phyloP scores from a whole-genome alignment of 2,113 vertebrate genomes.

The Empidonax traillii region DNA sequence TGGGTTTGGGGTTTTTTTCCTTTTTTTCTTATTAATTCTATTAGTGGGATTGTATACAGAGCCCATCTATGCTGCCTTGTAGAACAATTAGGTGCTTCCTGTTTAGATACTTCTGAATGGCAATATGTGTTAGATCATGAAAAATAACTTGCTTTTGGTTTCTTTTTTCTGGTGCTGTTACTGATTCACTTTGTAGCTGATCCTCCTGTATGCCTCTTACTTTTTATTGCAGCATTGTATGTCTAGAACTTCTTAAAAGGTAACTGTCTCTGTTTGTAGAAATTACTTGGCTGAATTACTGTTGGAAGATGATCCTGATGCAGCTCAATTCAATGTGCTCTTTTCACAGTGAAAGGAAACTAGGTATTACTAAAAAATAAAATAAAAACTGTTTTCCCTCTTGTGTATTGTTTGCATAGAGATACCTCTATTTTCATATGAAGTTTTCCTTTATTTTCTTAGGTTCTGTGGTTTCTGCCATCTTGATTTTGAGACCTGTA shows the following conservation, averaged over 20 bases:
- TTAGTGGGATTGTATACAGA: background rate
- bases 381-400: background rate
- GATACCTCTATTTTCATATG: background rate
- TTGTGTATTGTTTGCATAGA: background rate
- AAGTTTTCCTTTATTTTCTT: background rate
- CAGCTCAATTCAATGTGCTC: background rate
- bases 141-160: background rate
- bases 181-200: background rate
- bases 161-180: background rate
- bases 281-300: background rate
- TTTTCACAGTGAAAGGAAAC: background rate
- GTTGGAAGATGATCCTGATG: background rate
- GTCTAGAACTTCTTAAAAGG: background rate
- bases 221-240: background rate
- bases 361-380: background rate
- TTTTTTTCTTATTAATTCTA: background rate
- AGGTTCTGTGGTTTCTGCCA: background rate
- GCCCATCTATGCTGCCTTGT: background rate
- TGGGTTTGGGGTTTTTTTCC: background rate
- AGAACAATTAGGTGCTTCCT: conserved; percentile 1
- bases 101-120: background rate
- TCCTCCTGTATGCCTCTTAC: background rate
- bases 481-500: background rate
- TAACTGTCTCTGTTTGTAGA: background rate
- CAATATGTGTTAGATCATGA: background rate